Conservation (phyloP, 1,140 invertebrate genomes). For the Aphaenogaster ashmeadi region DNA sequence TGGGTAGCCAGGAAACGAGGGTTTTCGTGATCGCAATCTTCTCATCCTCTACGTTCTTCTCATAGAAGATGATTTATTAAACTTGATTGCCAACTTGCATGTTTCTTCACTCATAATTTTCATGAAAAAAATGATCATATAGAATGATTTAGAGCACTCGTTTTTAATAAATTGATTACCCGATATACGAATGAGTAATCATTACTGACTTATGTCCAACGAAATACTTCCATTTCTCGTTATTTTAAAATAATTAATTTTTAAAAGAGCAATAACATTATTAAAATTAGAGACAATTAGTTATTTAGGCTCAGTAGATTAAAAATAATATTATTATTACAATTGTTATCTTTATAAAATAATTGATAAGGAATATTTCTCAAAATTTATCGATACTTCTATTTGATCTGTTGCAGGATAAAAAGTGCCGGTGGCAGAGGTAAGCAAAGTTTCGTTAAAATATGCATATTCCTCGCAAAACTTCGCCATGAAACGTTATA, state of each 20-base stretch:
- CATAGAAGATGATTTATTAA: constrained; percentile 37
- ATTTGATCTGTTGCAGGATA: constrained; percentile 82
- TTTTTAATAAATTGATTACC: constrained; percentile 11
- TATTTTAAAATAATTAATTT: constrained; percentile 12
- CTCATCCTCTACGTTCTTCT: constrained; percentile 7
- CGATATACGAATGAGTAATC: not conserved
- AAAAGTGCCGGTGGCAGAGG: constrained; percentile 85
- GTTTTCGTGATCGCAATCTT: constrained; percentile 48
- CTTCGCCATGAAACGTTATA: not conserved
- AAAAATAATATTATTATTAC: not conserved
- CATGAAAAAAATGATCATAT: not conserved
- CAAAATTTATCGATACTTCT: constrained; percentile 32
- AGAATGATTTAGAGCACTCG: not conserved
- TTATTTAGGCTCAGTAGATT: too few species aligned
- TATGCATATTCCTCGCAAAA: not conserved
- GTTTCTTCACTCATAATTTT: constrained; percentile 31
- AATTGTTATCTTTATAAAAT: constrained; percentile 20
- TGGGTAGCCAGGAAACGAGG: constrained; percentile 37
- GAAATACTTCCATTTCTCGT: not conserved
- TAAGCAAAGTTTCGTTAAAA: constrained; percentile 71
- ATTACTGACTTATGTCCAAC: not conserved
- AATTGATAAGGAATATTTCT: constrained; percentile 4
- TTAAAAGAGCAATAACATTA: not conserved
- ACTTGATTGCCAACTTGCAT: constrained; percentile 34
- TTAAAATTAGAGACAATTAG: too few species aligned